These are phyloP conservation scores for Drosophila leontia DNA, from an alignment of 1,140 invertebrate genomes.

Conservation along the genomic window DNA sequence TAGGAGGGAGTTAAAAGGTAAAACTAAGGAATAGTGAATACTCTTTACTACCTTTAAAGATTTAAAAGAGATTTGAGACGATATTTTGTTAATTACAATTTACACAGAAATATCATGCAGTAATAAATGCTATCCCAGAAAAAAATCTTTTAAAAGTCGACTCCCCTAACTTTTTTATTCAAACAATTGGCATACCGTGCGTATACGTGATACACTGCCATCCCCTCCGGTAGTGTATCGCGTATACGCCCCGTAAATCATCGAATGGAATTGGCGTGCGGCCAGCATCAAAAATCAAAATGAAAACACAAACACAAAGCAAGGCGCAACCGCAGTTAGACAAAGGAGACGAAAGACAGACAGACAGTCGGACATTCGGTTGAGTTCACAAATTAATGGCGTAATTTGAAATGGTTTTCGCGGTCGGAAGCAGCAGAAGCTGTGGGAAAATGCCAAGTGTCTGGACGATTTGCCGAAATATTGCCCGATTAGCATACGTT, in stretches of 20 bases:
- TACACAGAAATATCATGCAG: not conserved
- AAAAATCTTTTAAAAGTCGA: not conserved
- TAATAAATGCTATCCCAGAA: no score
- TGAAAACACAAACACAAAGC: slow-evolving; percentile 66
- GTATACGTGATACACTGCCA: not conserved
- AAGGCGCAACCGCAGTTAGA: slow-evolving; percentile 74
- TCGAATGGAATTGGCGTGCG: slow-evolving; percentile 54
- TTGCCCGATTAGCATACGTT: slow-evolving; percentile 32
- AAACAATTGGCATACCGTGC: not conserved
- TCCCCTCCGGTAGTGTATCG: slow-evolving; percentile 4
- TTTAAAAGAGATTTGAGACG: not conserved
- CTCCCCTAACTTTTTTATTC: not conserved
- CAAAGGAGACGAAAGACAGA: slow-evolving; percentile 57
- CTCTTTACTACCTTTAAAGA: not conserved
- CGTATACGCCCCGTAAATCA: slow-evolving; percentile 47
- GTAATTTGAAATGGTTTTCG: slow-evolving; percentile 71
- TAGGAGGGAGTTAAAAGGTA: not conserved
- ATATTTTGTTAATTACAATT: not conserved
- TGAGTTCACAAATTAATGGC: slow-evolving; percentile 76
- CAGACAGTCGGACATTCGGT: slow-evolving; percentile 54
- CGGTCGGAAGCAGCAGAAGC: slow-evolving; percentile 19
- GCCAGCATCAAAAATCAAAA: slow-evolving; percentile 66
- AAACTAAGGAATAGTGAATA: not conserved
- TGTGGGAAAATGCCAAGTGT: slow-evolving; percentile 34
- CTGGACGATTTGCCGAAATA: slow-evolving; percentile 33